A percentile compares a stretch with the other conserved stretches of the same genome.
phyloP scores from a whole-genome alignment of 2,888 invertebrate genomes.

The Plebejus melissa region DNA sequence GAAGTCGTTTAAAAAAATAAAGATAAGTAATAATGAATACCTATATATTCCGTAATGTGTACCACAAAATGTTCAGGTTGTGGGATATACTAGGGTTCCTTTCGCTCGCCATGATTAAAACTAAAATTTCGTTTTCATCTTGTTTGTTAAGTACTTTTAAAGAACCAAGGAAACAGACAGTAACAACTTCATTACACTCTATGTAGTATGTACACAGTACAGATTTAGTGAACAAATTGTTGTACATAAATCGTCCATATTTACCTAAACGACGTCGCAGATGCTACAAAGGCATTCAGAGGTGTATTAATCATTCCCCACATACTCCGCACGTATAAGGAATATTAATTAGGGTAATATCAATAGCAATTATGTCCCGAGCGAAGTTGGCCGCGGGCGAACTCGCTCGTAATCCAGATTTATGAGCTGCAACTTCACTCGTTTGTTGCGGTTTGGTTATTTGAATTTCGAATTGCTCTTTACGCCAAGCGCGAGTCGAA shows the following conservation, averaged over 20 bases:
- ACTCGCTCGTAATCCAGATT: constrained; percentile 9
- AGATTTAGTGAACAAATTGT: constrained; percentile 3
- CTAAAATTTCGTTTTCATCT: too few species aligned
- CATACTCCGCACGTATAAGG: constrained; percentile 17
- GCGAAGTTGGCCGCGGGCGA: constrained; percentile 14
- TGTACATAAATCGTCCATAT: constrained; percentile 6
- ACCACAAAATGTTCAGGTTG: too few species aligned
- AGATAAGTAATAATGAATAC: too few species aligned
- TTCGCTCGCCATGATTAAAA: too few species aligned
- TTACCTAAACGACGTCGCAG: neutral
- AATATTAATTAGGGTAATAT: constrained; percentile 18
- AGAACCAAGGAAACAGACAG: neutral
- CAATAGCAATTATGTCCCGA: constrained; percentile 16
- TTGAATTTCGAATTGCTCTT: neutral
- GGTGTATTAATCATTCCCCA: constrained; percentile 11
- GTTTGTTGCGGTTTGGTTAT: neutral
- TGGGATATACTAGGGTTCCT: too few species aligned
- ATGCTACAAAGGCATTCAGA: constrained; percentile 8
- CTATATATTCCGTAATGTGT: too few species aligned
- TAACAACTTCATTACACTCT: neutral
- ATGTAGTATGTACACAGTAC: neutral
- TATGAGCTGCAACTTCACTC: constrained; percentile 11
- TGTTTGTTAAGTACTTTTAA: too few species aligned
- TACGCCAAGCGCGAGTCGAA: neutral
- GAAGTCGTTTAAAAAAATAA: too few species aligned